These are phyloP conservation scores for Ictalurus punctatus DNA, from an alignment of 2,113 vertebrate species.

Conservation along the genomic window DNA sequence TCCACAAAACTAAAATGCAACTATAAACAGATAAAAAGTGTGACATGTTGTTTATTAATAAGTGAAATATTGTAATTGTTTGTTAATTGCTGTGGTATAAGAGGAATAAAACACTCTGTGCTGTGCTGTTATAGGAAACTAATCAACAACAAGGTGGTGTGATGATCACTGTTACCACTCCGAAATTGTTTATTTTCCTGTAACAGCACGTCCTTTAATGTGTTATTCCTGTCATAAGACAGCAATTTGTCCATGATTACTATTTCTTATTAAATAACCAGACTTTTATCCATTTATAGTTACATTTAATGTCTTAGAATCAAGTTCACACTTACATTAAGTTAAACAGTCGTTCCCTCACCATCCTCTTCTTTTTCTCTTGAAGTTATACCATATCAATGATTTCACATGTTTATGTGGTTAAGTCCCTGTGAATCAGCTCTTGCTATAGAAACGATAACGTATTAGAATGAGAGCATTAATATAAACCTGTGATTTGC, in stretches of 20 bases:
- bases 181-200: neutral
- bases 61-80: neutral
- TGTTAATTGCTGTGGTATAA: neutral
- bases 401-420: neutral
- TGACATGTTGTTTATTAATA: neutral
- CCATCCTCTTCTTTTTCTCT: neutral
- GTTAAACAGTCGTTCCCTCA: neutral
- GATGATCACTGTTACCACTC: neutral
- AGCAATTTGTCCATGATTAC: neutral
- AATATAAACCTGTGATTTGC: neutral
- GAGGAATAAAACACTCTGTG: neutral
- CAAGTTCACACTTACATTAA: neutral
- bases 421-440: neutral
- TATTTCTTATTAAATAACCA: neutral
- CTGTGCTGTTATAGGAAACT: neutral
- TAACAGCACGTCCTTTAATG: neutral
- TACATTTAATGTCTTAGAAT: neutral
- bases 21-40: neutral
- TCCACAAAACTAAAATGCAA: neutral
- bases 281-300: neutral
- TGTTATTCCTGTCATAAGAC: neutral
- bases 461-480: neutral
- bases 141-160: neutral
- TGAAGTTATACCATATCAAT: neutral
- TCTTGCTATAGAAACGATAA: neutral